Evolutionary conservation across 1,140 invertebrate species (phyloP).

Genomic region (Dermatophagoides farinae): DNA sequence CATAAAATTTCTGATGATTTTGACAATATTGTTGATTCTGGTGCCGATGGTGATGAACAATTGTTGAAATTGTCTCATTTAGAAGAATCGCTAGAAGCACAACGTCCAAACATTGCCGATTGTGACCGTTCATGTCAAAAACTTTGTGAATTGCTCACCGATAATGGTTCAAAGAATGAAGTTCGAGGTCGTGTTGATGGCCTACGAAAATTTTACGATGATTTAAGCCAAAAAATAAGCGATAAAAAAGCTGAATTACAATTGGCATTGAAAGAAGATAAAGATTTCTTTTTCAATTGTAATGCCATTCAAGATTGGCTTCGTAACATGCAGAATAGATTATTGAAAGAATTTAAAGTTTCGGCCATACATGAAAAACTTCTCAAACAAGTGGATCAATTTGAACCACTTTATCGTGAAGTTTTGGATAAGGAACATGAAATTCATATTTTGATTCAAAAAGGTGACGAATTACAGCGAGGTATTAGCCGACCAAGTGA

Average conservation of each 20-base stretch:
- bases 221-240: slow-evolving; percentile 6
- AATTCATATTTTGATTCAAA: slow-evolving; percentile 77
- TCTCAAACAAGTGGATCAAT: background rate
- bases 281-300: slow-evolving; percentile 9
- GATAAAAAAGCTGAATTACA: slow-evolving; percentile 10
- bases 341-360: background rate
- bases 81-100: background rate
- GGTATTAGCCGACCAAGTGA: slow-evolving; percentile 5
- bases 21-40: slow-evolving; percentile 8
- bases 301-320: slow-evolving; percentile 8
- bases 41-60: slow-evolving; percentile 9
- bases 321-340: background rate
- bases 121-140: slow-evolving; percentile 2
- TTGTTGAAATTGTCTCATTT: slow-evolving; percentile 3
- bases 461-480: slow-evolving; percentile 33
- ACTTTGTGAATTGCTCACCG: slow-evolving; percentile 6
- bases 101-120: background rate
- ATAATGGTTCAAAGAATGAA: slow-evolving; percentile 3
- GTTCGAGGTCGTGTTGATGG: background rate
- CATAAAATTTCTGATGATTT: slow-evolving; percentile 7
- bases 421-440: slow-evolving; percentile 75
- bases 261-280: slow-evolving; percentile 3
- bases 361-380: slow-evolving; percentile 10
- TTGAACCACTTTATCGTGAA: slow-evolving; percentile 44
- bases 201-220: slow-evolving; percentile 7